A percentile compares a stretch with the other conserved stretches of the same genome.
Conservation (phyloP, 2,113 vertebrate species). For the Rynchops niger region DNA sequence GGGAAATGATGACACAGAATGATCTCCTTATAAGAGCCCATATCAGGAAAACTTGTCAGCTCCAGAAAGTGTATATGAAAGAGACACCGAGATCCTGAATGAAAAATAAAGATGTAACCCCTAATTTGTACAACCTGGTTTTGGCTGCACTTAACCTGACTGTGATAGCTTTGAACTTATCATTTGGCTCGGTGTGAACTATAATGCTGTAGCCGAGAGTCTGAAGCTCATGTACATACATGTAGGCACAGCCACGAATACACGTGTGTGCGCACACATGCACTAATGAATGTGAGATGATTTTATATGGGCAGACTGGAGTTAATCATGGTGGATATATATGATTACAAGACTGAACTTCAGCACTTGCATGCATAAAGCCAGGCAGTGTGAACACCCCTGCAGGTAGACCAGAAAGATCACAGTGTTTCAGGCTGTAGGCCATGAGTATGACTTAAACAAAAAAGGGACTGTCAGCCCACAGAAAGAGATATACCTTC, state of each 20-base stretch:
- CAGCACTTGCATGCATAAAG: not conserved
- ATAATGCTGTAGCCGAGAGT: not conserved
- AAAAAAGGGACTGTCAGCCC: not conserved
- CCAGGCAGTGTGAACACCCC: not conserved
- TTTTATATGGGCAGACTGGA: not conserved
- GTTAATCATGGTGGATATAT: not conserved
- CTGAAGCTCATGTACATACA: not conserved
- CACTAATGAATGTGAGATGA: not conserved
- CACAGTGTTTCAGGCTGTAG: not conserved
- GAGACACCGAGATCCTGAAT: not conserved
- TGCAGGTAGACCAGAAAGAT: not conserved
- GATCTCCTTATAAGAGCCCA: not conserved
- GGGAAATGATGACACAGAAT: not conserved
- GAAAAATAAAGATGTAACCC: not conserved
- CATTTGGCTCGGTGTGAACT: not conserved
- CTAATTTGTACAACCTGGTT: not conserved
- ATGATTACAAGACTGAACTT: not conserved
- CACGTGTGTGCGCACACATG: rapidly evolving
- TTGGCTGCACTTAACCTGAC: not conserved
- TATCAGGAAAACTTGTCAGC: not conserved
- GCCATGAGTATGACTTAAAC: not conserved
- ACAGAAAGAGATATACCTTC: not conserved
- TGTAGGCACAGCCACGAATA: not conserved
- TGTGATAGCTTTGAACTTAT: not conserved
- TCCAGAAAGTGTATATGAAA: not conserved